Evolutionary conservation across 2,888 invertebrate species (phyloP), one percentile per base, ranked within the genome.

Genomic region (Rutpela maculata): DNA sequence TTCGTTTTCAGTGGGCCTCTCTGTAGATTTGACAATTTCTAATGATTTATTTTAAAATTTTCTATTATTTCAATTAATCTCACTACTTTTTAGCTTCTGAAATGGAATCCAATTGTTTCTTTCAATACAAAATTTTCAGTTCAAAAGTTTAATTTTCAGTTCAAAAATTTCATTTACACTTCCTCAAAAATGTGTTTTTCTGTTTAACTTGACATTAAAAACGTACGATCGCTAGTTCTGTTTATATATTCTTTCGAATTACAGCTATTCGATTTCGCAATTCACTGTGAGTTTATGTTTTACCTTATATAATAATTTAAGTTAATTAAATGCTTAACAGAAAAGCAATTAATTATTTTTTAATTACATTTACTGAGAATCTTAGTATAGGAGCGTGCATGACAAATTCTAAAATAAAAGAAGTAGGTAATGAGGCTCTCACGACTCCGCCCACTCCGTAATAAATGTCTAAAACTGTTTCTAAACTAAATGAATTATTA

Each of bases 341-440:
- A 6, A n/a, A n/a, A 50, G 50, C n/a, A 50, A 50, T 50, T 50
- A 50, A 50, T 50, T 50, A 50, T 50, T 50, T n/a, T 50, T 50
- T 50, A 50, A 50, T 50, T 50, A 50, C n/a, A 50, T n/a, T 50
- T n/a, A 15, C n/a, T 1, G 50, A n/a, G n/a, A 50, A 43, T 43
- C 43, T 43, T 12, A 10, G 7, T 4, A n/a, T n/a, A 50, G n/a
- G 50, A 50, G 15, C 50, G 12, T n/a, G 50, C 50, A 50, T 50
- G n/a, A 50, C 50, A 50, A 50, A 50, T 50, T 50, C n/a, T n/a
- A 50, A 50, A 50, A 50, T 50, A 50, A 50, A 50, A 50, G 15
- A 50, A 50, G 50, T 50, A 50, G 50, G 50, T 50, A 50, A 50
- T 50, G 50, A 50, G 50, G 50, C 50, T 50, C 50, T n/a, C 50